Conservation (phyloP, 2,888 invertebrate genomes). For the Antheraea yamamai region DNA sequence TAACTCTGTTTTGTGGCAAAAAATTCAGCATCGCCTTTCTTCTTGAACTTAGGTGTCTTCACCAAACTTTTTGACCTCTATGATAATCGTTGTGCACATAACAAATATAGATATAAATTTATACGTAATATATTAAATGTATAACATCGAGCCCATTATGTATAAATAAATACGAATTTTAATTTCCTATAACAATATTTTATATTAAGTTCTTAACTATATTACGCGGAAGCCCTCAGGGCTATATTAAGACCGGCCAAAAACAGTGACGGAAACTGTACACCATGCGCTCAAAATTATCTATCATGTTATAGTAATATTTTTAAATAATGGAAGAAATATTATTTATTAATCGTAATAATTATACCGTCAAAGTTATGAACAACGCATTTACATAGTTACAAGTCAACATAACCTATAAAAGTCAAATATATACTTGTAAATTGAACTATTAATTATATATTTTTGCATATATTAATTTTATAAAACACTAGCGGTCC, state of each 20-base stretch:
- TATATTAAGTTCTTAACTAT: no score
- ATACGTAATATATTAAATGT: no score
- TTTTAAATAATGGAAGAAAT: conserved; percentile 51
- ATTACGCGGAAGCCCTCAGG: no score
- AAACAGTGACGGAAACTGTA: neutral
- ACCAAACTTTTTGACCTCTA: no score
- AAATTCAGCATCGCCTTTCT: neutral
- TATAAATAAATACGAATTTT: no score
- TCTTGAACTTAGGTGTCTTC: neutral
- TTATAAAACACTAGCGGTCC: no score
- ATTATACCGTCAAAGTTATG: conserved; percentile 1
- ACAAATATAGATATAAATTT: no score
- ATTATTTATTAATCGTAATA: conserved; percentile 18
- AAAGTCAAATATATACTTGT: neutral
- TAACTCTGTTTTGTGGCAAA: neutral
- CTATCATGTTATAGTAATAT: conserved; percentile 35
- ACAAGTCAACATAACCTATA: neutral
- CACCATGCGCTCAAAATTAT: neutral
- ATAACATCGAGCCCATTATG: no score
- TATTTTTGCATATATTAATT: no score
- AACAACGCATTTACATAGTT: neutral
- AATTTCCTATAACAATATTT: no score
- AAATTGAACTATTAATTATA: neutral
- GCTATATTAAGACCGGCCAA: no score
- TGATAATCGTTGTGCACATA: no score